Percentiles rank a stretch among this genome's conserved stretches.
These are phyloP conservation scores for Steromphala cineraria DNA, from an alignment of 2,888 invertebrate genomes.

Conservation along the genomic window DNA sequence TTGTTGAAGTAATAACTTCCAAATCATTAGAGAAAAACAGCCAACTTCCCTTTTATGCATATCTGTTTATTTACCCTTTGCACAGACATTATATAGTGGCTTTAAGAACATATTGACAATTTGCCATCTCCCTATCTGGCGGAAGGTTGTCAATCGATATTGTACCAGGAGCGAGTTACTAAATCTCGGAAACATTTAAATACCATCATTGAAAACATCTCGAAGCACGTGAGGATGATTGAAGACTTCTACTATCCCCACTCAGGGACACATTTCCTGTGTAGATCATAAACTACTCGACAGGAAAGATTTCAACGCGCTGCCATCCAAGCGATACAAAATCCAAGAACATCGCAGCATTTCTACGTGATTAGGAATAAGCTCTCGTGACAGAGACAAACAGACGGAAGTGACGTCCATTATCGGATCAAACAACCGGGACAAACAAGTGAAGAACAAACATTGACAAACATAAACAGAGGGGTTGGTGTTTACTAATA, in stretches of 20 bases:
- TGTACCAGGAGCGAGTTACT: background rate
- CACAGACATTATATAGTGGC: background rate
- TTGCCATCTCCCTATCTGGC: background rate
- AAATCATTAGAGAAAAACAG: background rate
- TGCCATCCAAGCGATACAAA: slow-evolving; percentile 2
- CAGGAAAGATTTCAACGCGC: background rate
- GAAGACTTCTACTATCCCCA: background rate
- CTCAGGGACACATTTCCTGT: background rate
- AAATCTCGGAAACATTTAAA: slow-evolving; percentile 11
- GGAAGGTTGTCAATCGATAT: background rate
- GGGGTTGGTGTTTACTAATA: background rate
- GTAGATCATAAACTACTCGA: slow-evolving; percentile 5
- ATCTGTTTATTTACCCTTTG: background rate
- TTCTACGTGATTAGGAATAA: slow-evolving; percentile 3
- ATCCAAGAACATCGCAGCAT: slow-evolving; percentile 6
- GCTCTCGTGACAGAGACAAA: background rate
- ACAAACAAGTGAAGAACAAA: slow-evolving; percentile 20
- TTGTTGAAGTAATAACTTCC: background rate
- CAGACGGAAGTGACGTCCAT: slow-evolving; percentile 25
- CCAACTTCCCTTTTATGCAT: slow-evolving; percentile 2
- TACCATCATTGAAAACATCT: slow-evolving; percentile 15
- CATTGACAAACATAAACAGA: slow-evolving; percentile 15
- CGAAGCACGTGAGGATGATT: background rate
- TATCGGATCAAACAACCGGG: slow-evolving; percentile 24
- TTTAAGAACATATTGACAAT: background rate